Evolutionary conservation across 2,113 vertebrate genomes (phyloP).

Genomic region (Illadopsis cleaveri): DNA sequence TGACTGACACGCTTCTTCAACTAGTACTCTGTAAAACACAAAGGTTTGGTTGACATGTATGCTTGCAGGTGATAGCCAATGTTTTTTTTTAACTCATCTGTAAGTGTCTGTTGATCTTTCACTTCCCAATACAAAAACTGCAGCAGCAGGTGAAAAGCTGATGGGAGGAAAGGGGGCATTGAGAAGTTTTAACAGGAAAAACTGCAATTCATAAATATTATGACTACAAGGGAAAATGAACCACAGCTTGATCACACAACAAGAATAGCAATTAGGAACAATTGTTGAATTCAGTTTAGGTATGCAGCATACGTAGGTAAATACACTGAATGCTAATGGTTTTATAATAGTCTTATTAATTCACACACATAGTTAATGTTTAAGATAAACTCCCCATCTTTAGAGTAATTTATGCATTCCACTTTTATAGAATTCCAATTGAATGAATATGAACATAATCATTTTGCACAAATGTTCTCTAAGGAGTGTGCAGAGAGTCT

Average conservation of each 20-base stretch:
- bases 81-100: background rate
- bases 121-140: background rate
- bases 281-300: slow-evolving; percentile 68
- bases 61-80: background rate
- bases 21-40: background rate
- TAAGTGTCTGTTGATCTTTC: background rate
- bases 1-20: background rate
- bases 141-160: background rate
- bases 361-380: slow-evolving; percentile 88
- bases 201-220: slow-evolving; percentile 62
- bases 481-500: slow-evolving; percentile 81
- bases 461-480: slow-evolving; percentile 84
- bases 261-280: slow-evolving; percentile 64
- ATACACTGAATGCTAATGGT: slow-evolving; percentile 88
- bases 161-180: background rate
- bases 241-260: slow-evolving; percentile 66
- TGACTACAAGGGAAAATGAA: slow-evolving; percentile 70
- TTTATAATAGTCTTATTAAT: slow-evolving; percentile 97
- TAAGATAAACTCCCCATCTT: slow-evolving; percentile 85
- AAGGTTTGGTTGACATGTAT: background rate
- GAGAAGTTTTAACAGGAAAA: slow-evolving; percentile 41
- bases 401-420: slow-evolving; percentile 83
- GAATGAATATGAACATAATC: slow-evolving; percentile 86
- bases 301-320: slow-evolving; percentile 75
- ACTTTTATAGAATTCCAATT: slow-evolving; percentile 86